These are phyloP conservation scores for Crotophaga sulcirostris DNA, from an alignment of 2,113 vertebrate species.

Conservation along the genomic window DNA sequence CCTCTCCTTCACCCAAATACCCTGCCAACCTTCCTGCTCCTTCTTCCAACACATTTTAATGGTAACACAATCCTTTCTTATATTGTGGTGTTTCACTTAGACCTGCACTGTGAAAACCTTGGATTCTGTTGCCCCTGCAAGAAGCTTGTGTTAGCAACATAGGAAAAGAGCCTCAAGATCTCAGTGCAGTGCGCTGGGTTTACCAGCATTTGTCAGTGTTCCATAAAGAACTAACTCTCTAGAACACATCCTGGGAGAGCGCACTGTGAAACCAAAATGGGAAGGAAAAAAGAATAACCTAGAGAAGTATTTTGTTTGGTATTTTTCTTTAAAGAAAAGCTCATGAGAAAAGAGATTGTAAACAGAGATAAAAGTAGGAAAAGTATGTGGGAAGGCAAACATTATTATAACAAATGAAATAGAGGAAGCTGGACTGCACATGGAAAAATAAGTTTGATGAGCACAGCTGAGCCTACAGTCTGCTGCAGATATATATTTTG, in stretches of 20 bases:
- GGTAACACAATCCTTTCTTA: background rate
- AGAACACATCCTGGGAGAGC: background rate
- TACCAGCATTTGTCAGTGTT: background rate
- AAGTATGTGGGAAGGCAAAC: background rate
- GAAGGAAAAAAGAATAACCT: background rate
- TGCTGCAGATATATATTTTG: background rate
- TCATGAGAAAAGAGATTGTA: conserved; percentile 1
- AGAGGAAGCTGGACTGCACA: background rate
- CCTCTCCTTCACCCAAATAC: background rate
- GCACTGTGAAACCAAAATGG: background rate
- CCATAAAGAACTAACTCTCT: background rate
- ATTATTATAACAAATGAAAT: background rate
- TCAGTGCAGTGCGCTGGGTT: background rate
- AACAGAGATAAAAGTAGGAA: background rate
- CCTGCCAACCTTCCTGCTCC: background rate
- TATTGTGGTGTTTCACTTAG: background rate
- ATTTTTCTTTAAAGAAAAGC: conserved; percentile 10
- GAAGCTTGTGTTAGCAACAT: background rate
- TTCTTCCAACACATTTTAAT: background rate
- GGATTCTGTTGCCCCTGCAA: background rate
- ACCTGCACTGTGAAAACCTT: background rate
- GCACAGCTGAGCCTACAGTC: background rate
- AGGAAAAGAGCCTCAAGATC: background rate
- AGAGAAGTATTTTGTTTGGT: background rate
- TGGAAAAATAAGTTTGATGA: conserved; percentile 10